Evolutionary conservation across 2,797 vertebrate species (phyloP).

Genomic region (Galaxias olidus): DNA sequence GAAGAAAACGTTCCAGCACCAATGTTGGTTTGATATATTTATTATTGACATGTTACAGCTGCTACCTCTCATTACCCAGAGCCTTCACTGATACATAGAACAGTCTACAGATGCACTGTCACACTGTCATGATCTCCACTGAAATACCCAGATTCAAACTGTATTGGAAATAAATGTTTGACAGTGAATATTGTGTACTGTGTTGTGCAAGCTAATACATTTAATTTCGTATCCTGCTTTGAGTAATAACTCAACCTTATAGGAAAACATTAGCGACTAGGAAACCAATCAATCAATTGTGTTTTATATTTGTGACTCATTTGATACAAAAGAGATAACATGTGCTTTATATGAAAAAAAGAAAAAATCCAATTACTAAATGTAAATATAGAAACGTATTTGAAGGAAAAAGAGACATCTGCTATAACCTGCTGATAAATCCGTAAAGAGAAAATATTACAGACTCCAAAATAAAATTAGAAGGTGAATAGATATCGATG

Average conservation of each 20-base stretch:
- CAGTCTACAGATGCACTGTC: constrained; percentile 18
- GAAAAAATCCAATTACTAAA: no score
- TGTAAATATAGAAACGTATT: no score
- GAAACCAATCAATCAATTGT: no score
- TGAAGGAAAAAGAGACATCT: no score
- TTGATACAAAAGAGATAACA: no score
- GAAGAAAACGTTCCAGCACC: not conserved
- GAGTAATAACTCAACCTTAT: not conserved
- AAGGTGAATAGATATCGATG: not conserved
- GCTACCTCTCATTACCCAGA: constrained; percentile 38
- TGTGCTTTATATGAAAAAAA: no score
- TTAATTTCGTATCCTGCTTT: constrained; percentile 8
- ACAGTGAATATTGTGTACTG: not conserved
- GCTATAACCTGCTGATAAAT: no score
- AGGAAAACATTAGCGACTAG: not conserved
- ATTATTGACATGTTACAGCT: constrained; percentile 35
- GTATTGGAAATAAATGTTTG: constrained; percentile 13
- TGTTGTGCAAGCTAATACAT: not conserved
- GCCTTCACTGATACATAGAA: constrained; percentile 22
- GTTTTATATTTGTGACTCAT: no score
- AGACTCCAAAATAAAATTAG: not conserved
- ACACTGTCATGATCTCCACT: no score
- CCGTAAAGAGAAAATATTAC: no score
- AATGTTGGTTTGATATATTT: constrained; percentile 9
- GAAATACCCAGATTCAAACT: constrained; percentile 19